Evolutionary conservation across 2,113 vertebrate species (phyloP).

Genomic region (Pleuronectes platessa): DNA sequence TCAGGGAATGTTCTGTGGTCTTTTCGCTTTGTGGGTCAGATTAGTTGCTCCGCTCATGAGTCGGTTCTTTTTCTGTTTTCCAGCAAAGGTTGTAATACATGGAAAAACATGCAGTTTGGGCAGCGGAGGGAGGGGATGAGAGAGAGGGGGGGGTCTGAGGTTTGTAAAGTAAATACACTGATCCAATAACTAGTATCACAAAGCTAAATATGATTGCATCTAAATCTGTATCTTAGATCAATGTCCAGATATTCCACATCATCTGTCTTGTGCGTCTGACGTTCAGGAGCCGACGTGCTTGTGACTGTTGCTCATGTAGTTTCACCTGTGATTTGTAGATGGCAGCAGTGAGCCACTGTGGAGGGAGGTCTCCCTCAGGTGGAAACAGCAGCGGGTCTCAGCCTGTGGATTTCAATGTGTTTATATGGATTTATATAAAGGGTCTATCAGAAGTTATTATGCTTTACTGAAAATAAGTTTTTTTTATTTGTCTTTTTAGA

Average conservation of each 20-base stretch:
- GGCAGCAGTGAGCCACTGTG: constrained; percentile 89
- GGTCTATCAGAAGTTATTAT: neutral
- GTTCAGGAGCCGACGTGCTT: constrained; percentile 15
- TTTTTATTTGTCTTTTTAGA: too few species aligned
- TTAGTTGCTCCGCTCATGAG: constrained; percentile 69
- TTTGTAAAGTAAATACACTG: constrained; percentile 59
- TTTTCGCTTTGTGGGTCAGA: constrained; percentile 63
- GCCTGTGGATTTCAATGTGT: too few species aligned
- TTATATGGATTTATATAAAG: too few species aligned
- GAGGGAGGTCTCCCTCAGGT: neutral
- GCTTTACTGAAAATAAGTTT: neutral
- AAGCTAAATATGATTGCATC: constrained; percentile 58
- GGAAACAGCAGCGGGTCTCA: too few species aligned
- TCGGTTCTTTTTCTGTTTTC: constrained; percentile 71
- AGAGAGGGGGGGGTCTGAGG: constrained; percentile 36
- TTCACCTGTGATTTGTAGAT: constrained; percentile 80
- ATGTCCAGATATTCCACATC: constrained; percentile 54
- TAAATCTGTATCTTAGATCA: constrained; percentile 58
- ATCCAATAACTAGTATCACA: constrained; percentile 66
- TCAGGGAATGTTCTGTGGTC: constrained; percentile 68
- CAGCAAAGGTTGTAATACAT: constrained; percentile 63
- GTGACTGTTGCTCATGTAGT: constrained; percentile 47
- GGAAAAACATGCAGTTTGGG: constrained; percentile 65
- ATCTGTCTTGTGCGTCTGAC: constrained; percentile 15
- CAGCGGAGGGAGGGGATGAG: neutral